Conservation (phyloP, 2,888 invertebrate genomes). For the Thumatha senex region DNA sequence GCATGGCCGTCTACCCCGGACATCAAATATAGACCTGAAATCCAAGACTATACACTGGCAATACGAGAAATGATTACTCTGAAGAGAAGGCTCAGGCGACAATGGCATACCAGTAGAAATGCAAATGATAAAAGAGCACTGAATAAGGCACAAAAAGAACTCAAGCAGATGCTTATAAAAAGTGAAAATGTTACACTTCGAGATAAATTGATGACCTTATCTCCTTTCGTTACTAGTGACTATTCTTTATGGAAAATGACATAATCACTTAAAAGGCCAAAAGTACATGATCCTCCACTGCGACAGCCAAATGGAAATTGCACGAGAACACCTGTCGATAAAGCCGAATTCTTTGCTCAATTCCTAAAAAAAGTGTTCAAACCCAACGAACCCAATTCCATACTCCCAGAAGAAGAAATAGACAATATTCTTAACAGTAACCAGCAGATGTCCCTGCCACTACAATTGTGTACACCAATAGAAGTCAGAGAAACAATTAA, state of each 20-base stretch:
- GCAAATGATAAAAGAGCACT: neutral
- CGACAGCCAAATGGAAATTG: neutral
- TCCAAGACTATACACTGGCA: neutral
- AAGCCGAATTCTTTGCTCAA: neutral
- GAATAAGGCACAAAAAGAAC: neutral
- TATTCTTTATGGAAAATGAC: constrained; percentile 1
- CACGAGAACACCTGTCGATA: neutral
- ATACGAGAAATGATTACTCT: neutral
- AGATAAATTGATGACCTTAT: too few species aligned
- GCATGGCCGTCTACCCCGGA: neutral
- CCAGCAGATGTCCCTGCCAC: too few species aligned
- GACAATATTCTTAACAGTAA: too few species aligned
- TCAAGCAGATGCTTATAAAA: too few species aligned
- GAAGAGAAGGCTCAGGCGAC: neutral
- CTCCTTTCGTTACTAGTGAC: too few species aligned
- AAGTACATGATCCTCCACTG: neutral
- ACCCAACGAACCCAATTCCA: neutral
- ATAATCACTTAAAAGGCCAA: neutral
- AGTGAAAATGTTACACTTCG: too few species aligned
- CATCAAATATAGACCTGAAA: neutral
- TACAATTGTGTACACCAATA: too few species aligned
- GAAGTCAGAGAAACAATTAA: neutral
- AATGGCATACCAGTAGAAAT: neutral
- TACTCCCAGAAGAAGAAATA: too few species aligned
- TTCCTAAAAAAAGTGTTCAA: neutral